Conservation (phyloP, 2,113 vertebrate species). For the Hyaena hyaena region DNA sequence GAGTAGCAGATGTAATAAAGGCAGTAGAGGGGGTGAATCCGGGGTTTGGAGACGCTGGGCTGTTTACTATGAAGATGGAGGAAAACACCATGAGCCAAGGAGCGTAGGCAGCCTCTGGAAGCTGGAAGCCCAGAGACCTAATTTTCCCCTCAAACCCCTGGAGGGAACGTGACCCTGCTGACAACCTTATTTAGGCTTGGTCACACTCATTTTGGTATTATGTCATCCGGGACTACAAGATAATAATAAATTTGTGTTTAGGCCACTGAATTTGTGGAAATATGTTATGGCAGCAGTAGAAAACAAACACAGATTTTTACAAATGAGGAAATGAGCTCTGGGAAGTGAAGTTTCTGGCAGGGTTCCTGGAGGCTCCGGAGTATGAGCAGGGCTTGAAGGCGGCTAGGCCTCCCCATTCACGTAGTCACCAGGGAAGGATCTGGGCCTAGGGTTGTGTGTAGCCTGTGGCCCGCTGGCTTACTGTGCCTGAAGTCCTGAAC, state of each 20-base stretch:
- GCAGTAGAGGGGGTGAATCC: background rate
- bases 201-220: background rate
- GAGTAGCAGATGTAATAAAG: background rate
- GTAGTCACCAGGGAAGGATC: rapidly evolving
- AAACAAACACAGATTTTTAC: background rate
- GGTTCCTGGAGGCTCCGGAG: background rate
- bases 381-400: too few relatives aligned
- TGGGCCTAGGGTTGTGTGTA: rapidly evolving
- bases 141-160: background rate
- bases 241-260: background rate
- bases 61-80: background rate
- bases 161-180: background rate
- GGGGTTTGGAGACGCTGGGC: background rate
- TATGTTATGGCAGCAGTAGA: background rate
- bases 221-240: background rate
- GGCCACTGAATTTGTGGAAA: background rate
- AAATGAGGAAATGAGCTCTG: background rate
- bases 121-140: background rate
- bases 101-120: background rate
- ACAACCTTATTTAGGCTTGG: background rate
- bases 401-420: background rate
- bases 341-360: background rate
- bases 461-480: background rate
- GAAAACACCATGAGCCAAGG: background rate
- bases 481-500: background rate